A percentile compares a stretch with the other conserved stretches of the same genome.
These are phyloP conservation scores for Anolis carolinensis DNA, from an alignment of 2,113 vertebrate genomes.

Conservation along the genomic window DNA sequence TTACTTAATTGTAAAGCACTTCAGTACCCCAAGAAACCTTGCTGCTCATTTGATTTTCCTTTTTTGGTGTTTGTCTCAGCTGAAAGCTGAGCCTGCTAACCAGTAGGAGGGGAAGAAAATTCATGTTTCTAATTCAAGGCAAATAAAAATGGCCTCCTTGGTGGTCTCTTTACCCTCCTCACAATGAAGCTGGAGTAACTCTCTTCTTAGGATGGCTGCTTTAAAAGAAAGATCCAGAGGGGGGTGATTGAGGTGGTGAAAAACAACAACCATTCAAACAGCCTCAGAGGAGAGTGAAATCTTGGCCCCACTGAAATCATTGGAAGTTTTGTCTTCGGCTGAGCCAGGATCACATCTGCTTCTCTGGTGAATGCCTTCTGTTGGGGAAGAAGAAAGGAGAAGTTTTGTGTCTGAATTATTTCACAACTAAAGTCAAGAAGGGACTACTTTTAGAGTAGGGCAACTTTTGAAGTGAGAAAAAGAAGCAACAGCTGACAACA, in stretches of 20 bases:
- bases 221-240: not conserved
- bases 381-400: slow-evolving; percentile 2
- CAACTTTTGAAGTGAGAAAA: not conserved
- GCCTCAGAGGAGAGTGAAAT: slow-evolving; percentile 16
- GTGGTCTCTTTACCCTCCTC: slow-evolving; percentile 42
- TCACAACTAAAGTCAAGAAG: not conserved
- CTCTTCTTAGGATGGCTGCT: slow-evolving; percentile 36
- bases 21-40: slow-evolving; percentile 76
- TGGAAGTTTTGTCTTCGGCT: slow-evolving; percentile 13
- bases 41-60: slow-evolving; percentile 75
- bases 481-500: too few relatives aligned
- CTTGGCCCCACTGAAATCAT: slow-evolving; percentile 11
- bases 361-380: not conserved
- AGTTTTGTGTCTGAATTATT: not conserved
- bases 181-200: slow-evolving; percentile 42
- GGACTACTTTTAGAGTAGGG: not conserved
- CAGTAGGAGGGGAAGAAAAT: slow-evolving; percentile 77
- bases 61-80: slow-evolving; percentile 75
- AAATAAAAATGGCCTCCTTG: slow-evolving; percentile 66
- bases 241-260: not conserved
- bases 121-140: slow-evolving; percentile 74
- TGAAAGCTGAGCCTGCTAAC: slow-evolving; percentile 74
- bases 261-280: not conserved
- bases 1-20: slow-evolving; percentile 83
- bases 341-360: slow-evolving; percentile 16